phyloP scores from a whole-genome alignment of 2,113 vertebrate genomes.

The Rhinolophus sinicus region DNA sequence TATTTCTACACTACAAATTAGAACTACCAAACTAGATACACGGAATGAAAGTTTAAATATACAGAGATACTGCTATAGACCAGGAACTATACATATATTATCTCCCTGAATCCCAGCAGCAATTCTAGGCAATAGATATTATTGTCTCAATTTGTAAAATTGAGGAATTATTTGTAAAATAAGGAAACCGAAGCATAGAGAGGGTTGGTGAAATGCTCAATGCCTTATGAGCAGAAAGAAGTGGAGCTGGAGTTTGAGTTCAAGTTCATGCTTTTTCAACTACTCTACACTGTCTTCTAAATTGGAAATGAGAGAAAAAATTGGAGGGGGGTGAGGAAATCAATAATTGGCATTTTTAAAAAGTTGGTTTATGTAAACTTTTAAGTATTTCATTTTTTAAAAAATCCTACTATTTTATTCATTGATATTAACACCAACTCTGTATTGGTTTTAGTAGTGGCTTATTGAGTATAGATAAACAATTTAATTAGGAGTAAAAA shows the following conservation, averaged over 20 bases:
- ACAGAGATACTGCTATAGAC: background rate
- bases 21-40: background rate
- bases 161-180: background rate
- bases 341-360: background rate
- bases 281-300: background rate
- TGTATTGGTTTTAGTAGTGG: constrained; percentile 14
- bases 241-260: background rate
- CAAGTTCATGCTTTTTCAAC: background rate
- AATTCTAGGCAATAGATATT: background rate
- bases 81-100: background rate
- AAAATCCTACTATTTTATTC: background rate
- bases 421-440: background rate
- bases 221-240: constrained; percentile 16
- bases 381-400: background rate
- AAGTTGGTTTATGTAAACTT: background rate
- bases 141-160: background rate
- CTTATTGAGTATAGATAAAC: background rate
- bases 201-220: background rate
- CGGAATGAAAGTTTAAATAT: background rate
- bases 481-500: background rate
- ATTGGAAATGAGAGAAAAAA: background rate
- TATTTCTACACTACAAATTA: constrained; percentile 21
- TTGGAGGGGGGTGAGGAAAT: background rate
- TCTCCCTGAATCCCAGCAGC: background rate
- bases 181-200: background rate